Evolutionary conservation across 1,140 invertebrate species (phyloP), one percentile per base, ranked within the genome.

Genomic region (Zaprionus vittiger): DNA sequence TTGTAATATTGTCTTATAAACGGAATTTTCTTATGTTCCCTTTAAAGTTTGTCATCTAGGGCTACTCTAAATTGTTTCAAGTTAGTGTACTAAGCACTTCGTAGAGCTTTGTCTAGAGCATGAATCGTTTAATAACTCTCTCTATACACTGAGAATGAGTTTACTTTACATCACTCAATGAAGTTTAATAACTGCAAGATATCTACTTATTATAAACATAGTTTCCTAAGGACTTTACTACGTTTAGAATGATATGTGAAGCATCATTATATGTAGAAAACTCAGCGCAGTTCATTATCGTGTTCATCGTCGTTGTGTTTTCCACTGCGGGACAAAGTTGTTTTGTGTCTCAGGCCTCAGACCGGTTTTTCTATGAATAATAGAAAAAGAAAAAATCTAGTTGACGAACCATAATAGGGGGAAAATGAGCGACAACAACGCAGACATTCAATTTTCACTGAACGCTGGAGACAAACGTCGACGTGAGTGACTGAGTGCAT

Each of bases 401-500:
- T 75, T 79, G 73, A 75, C 68, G 71, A 9, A 60, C 83, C 84
- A 71, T 89, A 89, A 87, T 87, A 52, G 47, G 84, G 84, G 73
- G 73, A 47, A 80, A 80, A 52, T 79, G 78, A 83, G 66, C 81
- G 83, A 80, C 76, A 87, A 80, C 76, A 87, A 73, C 73, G 68
- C 76, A 83, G 62, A 62, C 61, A 73, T 62, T 85, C 83, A 80
- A 83, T 86, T 86, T 87, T 82, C 83, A 68, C 67, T 69, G 28
- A 26, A 38, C 38, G 12, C 41, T 34, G 22, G 28, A 66, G 52
- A 65, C 41, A 44, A 6, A 44, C 41, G 41, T 15, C 37, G 37
- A 38, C 3, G 41, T 41, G 41, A 44, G 5, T 44, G 41, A 17
- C 7, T 47, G 20, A 54, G 52, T 54, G 52, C 52, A 54, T 26